phyloP scores from a whole-genome alignment of 1,140 invertebrate genomes.

The Ooceraea biroi region DNA sequence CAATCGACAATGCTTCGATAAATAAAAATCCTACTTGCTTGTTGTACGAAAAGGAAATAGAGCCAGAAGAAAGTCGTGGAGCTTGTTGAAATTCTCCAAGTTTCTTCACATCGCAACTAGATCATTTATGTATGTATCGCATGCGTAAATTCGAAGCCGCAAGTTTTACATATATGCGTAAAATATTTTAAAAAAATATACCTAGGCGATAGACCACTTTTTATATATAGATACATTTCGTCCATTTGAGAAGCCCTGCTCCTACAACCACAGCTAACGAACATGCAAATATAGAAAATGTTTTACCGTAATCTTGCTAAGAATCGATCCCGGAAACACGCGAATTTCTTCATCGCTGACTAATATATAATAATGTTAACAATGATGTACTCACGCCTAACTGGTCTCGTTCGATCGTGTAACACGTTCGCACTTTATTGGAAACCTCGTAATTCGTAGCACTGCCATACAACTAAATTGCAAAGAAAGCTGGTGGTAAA shows the following conservation, averaged over 20 bases:
- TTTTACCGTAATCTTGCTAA: neutral
- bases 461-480: constrained; percentile 38
- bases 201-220: neutral
- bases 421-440: neutral
- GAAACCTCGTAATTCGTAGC: constrained; percentile 21
- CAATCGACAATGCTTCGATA: neutral
- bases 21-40: neutral
- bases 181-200: neutral
- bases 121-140: neutral
- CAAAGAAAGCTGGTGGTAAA: constrained; percentile 20
- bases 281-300: neutral
- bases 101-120: neutral
- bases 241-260: neutral
- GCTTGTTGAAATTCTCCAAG: too few species aligned
- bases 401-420: neutral
- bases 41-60: too few species aligned
- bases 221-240: constrained; percentile 10
- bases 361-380: too few species aligned
- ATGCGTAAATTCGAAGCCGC: neutral
- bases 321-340: neutral
- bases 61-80: too few species aligned
- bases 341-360: too few species aligned
- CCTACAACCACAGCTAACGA: neutral
- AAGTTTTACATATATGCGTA: neutral
- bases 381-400: neutral